These are phyloP conservation scores for Latrodectus elegans DNA, from an alignment of 2,888 invertebrate species.

Conservation along the genomic window DNA sequence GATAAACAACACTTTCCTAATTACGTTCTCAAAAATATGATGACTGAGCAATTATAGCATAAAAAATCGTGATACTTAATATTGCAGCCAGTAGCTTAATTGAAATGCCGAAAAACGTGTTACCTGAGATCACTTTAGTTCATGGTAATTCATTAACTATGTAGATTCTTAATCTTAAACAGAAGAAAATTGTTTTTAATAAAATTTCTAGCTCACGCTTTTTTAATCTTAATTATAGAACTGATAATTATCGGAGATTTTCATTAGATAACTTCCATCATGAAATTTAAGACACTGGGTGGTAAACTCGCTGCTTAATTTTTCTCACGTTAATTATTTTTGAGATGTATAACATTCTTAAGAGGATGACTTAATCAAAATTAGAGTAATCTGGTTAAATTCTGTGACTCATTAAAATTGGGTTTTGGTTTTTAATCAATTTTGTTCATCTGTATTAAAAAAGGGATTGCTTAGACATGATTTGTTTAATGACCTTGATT, in stretches of 20 bases:
- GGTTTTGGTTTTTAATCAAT: too few relatives aligned
- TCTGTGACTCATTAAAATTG: too few relatives aligned
- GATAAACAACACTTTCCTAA: not conserved
- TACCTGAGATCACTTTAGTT: not conserved
- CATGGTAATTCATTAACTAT: not conserved
- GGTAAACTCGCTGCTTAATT: not conserved
- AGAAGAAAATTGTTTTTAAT: not conserved
- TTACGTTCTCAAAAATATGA: not conserved
- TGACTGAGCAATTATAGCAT: not conserved
- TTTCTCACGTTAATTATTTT: not conserved
- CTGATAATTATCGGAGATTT: not conserved
- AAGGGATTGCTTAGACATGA: too few relatives aligned
- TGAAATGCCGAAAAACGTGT: not conserved
- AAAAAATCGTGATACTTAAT: not conserved
- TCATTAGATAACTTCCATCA: not conserved
- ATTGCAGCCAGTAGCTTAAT: not conserved
- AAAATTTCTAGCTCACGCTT: not conserved
- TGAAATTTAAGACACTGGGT: not conserved
- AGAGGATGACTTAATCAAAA: too few relatives aligned
- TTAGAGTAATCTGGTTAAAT: too few relatives aligned
- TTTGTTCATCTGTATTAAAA: too few relatives aligned
- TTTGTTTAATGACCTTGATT: too few relatives aligned
- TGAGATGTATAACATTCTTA: not conserved
- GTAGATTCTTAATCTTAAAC: not conserved
- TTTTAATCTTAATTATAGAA: not conserved